Evolutionary conservation across 1,140 invertebrate genomes (phyloP).

Genomic region (Octopus bimaculoides): DNA sequence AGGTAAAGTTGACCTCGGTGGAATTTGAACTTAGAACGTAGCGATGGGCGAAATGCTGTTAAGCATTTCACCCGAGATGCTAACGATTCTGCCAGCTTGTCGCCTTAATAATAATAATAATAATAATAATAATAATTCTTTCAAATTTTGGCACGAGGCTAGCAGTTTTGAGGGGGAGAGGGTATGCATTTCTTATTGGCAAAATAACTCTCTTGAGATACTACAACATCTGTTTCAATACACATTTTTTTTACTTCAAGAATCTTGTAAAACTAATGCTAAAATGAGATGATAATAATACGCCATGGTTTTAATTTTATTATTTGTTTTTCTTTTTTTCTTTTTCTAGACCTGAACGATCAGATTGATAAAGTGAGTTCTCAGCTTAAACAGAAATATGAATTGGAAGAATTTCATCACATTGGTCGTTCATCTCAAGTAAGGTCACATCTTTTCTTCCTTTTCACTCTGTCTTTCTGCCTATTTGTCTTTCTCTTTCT

Average conservation of each 20-base stretch:
- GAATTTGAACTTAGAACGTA: too few relatives aligned
- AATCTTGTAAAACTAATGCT: background rate
- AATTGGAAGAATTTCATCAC: constrained; percentile 44
- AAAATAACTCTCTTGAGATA: background rate
- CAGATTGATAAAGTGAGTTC: constrained; percentile 56
- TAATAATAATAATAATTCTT: too few relatives aligned
- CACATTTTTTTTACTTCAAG: background rate
- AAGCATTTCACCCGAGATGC: too few relatives aligned
- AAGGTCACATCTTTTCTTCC: background rate
- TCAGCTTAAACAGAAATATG: constrained; percentile 36
- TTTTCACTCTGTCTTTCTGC: background rate
- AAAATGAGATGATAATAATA: background rate
- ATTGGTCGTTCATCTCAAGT: constrained; percentile 47
- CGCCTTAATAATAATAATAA: too few relatives aligned
- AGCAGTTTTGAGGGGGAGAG: background rate
- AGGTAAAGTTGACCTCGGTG: too few relatives aligned
- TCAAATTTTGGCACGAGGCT: too few relatives aligned
- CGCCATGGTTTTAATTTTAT: background rate
- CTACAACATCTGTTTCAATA: background rate
- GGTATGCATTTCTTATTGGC: background rate
- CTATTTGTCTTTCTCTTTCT: background rate
- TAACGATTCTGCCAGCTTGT: too few relatives aligned
- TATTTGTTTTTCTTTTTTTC: constrained; percentile 7
- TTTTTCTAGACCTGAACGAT: constrained; percentile 52
- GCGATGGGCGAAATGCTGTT: too few relatives aligned